Evolutionary conservation across 2,888 invertebrate genomes (phyloP), one percentile per base, ranked within the genome.

Genomic region (Conops quadrifasciatus): DNA sequence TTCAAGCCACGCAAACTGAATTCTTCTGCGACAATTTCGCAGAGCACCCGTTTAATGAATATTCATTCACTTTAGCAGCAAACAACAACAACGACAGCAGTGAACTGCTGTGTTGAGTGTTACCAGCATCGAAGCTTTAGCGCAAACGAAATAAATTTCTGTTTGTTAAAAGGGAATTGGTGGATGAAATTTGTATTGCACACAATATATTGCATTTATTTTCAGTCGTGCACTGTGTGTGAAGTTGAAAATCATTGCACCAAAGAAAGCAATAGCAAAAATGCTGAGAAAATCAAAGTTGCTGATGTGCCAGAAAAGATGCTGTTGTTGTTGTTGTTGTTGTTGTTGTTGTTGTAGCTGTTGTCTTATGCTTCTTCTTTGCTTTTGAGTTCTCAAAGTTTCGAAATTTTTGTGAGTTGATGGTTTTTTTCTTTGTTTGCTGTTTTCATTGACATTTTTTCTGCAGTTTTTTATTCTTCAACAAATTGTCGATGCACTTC

Each of bases 401-500:
- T 53, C 53, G 5, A 19, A 53, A 21, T 4, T 53, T 9, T 15
- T n/a, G 49, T n/a, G 5, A 47, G 45, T 64, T 64, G 45, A 24
- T n/a, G 9, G 49, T n/a, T 64, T 64, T 64, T 45, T n/a, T 47
- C 49, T 26, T 47, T 47, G 21, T 65, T 49, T 11, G 51, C 28
- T 65, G 19, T 15, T n/a, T n/a, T n/a, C n/a, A 56, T 30, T 36
- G 36, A n/a, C 49, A 21, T 21, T 53, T 15, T 53, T 53, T 53
- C 24, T 2, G 21, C 2, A n/a, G n/a, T 28, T 65, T 30, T 11
- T 66, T 51, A 30, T 21, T 30, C 36, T 56, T 66, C 43, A 66
- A 36, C 66, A 66, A 66, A 66, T 66, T 66, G 66, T 66, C 56
- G 66, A 66, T 66, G 56, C 43, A 66, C 36, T 47, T 19, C 65